Percentiles rank a stretch among this genome's conserved stretches.
These are phyloP conservation scores for Archocentrus centrarchus DNA, from an alignment of 2,113 vertebrate species.

Conservation along the genomic window DNA sequence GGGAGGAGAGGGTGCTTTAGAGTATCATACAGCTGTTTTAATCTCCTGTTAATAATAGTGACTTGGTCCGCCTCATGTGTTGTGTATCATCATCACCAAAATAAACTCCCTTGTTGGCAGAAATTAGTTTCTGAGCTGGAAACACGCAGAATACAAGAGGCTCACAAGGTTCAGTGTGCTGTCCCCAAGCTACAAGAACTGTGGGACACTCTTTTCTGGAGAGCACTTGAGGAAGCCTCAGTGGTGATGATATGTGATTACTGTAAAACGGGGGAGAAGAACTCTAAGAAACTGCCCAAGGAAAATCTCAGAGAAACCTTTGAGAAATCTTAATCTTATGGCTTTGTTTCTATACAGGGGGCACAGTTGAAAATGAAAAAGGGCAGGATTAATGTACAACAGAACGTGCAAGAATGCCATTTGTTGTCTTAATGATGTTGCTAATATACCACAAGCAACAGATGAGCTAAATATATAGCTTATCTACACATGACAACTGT, in stretches of 20 bases:
- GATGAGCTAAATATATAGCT: slow-evolving; percentile 78
- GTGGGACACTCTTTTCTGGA: slow-evolving; percentile 65
- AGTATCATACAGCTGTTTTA: slow-evolving; percentile 97
- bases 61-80: slow-evolving; percentile 85
- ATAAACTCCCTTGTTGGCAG: slow-evolving; percentile 74
- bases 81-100: slow-evolving; percentile 75
- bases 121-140: slow-evolving; percentile 74
- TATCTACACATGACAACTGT: slow-evolving; percentile 78
- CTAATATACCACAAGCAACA: slow-evolving; percentile 75
- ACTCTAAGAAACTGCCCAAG: slow-evolving; percentile 32
- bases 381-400: slow-evolving; percentile 65
- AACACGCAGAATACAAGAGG: slow-evolving; percentile 71
- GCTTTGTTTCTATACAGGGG: slow-evolving; percentile 59
- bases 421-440: slow-evolving; percentile 73
- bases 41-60: slow-evolving; percentile 96
- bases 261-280: slow-evolving; percentile 60
- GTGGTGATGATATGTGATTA: slow-evolving; percentile 71
- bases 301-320: slow-evolving; percentile 36
- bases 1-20: slow-evolving; percentile 89
- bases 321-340: slow-evolving; percentile 32
- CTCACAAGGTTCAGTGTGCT: slow-evolving; percentile 65
- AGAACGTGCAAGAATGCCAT: slow-evolving; percentile 56
- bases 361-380: slow-evolving; percentile 51
- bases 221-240: slow-evolving; percentile 63
- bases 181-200: slow-evolving; percentile 54